Conservation (phyloP, 1,140 invertebrate genomes). For the Leptopilina boulardi region DNA sequence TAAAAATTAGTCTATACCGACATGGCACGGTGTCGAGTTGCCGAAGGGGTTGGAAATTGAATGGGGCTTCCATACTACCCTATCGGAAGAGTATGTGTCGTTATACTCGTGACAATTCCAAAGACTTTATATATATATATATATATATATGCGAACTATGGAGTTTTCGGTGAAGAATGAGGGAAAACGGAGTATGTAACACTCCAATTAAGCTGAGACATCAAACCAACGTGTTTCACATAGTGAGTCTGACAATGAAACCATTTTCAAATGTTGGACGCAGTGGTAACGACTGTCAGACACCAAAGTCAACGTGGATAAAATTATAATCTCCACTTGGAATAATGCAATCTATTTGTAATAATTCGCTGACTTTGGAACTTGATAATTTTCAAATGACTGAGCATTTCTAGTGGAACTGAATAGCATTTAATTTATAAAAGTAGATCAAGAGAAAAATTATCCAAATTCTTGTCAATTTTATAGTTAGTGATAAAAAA, state of each 20-base stretch:
- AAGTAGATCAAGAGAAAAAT: no score
- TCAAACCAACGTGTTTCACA: constrained; percentile 59
- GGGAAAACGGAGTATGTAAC: constrained; percentile 62
- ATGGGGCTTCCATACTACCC: constrained; percentile 40
- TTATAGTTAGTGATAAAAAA: no score
- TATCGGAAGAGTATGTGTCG: constrained; percentile 37
- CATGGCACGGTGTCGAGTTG: constrained; percentile 41
- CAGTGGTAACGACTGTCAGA: constrained; percentile 43
- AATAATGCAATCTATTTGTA: constrained; percentile 9
- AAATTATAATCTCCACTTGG: constrained; percentile 17
- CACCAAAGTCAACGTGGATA: constrained; percentile 42
- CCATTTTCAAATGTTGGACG: constrained; percentile 36
- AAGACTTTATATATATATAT: not conserved
- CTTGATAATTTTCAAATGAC: not conserved
- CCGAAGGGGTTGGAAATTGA: constrained; percentile 43
- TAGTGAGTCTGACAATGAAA: constrained; percentile 59
- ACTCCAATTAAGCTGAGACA: constrained; percentile 66
- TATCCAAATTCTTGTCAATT: not conserved
- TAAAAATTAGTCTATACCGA: constrained; percentile 45
- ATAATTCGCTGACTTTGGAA: constrained; percentile 9
- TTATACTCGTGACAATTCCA: constrained; percentile 58
- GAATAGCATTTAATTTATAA: no score
- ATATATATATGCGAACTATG: constrained; percentile 2
- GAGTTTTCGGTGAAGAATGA: constrained; percentile 35
- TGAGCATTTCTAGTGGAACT: not conserved